These are phyloP conservation scores for Hestina assimilis DNA, from an alignment of 1,140 invertebrate genomes.

Conservation along the genomic window DNA sequence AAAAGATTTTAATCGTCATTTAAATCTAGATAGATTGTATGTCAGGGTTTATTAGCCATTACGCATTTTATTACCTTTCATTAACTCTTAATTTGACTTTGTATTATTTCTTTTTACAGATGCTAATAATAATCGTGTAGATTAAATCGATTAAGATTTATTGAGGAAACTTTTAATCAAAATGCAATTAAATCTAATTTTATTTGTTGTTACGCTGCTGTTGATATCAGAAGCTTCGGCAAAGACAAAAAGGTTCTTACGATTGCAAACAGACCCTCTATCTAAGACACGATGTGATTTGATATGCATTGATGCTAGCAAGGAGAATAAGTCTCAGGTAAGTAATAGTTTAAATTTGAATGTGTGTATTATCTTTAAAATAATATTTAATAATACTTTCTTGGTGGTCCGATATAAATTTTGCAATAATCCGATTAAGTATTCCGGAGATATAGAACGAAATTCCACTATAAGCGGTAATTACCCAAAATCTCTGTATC, in stretches of 20 bases:
- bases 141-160: conserved; percentile 17
- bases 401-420: too few relatives aligned
- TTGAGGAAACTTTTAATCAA: conserved; percentile 32
- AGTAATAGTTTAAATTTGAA: conserved; percentile 8
- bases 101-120: conserved; percentile 38
- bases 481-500: too few relatives aligned
- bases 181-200: conserved; percentile 35
- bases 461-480: too few relatives aligned
- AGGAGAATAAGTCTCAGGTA: conserved; percentile 56
- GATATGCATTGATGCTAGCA: conserved; percentile 56
- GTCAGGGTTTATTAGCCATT: conserved; percentile 30
- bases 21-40: conserved; percentile 21
- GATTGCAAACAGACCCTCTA: conserved; percentile 49
- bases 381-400: too few relatives aligned
- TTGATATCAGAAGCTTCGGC: conserved; percentile 35
- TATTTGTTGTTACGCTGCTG: conserved; percentile 34
- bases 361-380: too few relatives aligned
- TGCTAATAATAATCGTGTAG: conserved; percentile 24
- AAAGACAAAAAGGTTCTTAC: conserved; percentile 47
- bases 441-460: too few relatives aligned
- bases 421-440: too few relatives aligned
- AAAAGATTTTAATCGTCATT: conserved; percentile 22
- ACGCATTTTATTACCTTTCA: conserved; percentile 34
- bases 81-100: conserved; percentile 24
- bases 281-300: conserved; percentile 66